These are phyloP conservation scores for Dolichopus griseipennis DNA, from an alignment of 2,888 invertebrate genomes.

Conservation along the genomic window DNA sequence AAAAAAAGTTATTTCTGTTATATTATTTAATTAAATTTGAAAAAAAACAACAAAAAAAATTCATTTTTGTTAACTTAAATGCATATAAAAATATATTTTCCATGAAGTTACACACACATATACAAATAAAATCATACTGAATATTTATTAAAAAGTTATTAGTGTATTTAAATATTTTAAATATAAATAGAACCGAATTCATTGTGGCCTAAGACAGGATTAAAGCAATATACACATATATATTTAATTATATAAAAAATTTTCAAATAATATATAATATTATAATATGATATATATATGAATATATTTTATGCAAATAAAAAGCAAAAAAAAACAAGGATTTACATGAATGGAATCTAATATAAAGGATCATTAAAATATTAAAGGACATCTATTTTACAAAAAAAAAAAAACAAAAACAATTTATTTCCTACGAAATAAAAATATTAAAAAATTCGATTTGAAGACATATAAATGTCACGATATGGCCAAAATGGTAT, in stretches of 20 bases:
- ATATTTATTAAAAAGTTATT: too few species aligned
- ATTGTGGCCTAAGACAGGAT: conserved; percentile 2
- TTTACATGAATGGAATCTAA: neutral
- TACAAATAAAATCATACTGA: neutral
- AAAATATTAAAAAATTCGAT: too few species aligned
- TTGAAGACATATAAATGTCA: too few species aligned
- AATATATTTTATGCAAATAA: neutral
- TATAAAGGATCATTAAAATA: too few species aligned
- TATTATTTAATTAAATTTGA: too few species aligned
- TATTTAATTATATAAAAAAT: neutral
- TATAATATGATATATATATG: neutral
- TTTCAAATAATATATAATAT: neutral
- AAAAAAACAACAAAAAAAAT: too few species aligned
- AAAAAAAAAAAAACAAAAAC: neutral
- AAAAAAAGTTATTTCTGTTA: too few species aligned
- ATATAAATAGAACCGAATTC: neutral
- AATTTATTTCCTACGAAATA: conserved; percentile 16
- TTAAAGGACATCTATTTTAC: neutral
- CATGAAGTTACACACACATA: neutral
- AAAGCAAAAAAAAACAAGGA: neutral
- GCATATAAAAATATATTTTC: too few species aligned
- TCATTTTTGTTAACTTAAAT: too few species aligned
- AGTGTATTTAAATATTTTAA: neutral
- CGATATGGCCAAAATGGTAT: conserved; percentile 29
- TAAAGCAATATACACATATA: conserved; percentile 8